Evolutionary conservation across 2,113 vertebrate genomes (phyloP).

Genomic region (Pelvicachromis taeniatus): DNA sequence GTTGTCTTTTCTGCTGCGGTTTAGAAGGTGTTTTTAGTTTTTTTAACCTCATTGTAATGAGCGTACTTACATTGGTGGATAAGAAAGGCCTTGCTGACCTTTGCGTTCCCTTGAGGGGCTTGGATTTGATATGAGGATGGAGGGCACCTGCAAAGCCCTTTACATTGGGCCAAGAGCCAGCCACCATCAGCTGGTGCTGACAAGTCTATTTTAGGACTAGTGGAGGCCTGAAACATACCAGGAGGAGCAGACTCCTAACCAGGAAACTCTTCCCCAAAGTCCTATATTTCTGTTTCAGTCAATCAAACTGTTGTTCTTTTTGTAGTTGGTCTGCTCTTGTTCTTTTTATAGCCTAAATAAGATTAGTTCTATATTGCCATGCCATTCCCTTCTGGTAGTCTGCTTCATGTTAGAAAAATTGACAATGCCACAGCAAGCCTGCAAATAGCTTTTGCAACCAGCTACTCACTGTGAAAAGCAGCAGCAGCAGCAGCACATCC

Average conservation of each 20-base stretch:
- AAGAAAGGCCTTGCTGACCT: slow-evolving; percentile 29
- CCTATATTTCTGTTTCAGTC: background rate
- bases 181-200: slow-evolving; percentile 37
- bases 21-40: background rate
- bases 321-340: background rate
- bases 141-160: slow-evolving; percentile 38
- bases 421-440: background rate
- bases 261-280: slow-evolving; percentile 18
- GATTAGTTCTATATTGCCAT: background rate
- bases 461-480: background rate
- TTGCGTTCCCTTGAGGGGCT: slow-evolving; percentile 28
- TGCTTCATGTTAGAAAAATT: background rate
- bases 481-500: background rate
- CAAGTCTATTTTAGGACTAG: slow-evolving; percentile 65
- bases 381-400: background rate
- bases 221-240: slow-evolving; percentile 21
- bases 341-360: background rate
- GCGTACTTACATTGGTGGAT: background rate
- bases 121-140: slow-evolving; percentile 33
- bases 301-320: background rate
- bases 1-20: background rate
- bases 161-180: slow-evolving; percentile 45
- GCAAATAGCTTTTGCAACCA: background rate
- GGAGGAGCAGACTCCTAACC: background rate
- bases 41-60: background rate